Percentiles rank a stretch among this genome's conserved stretches.
phyloP scores from a whole-genome alignment of 2,888 invertebrate species.

The Petrolisthes manimaculis region DNA sequence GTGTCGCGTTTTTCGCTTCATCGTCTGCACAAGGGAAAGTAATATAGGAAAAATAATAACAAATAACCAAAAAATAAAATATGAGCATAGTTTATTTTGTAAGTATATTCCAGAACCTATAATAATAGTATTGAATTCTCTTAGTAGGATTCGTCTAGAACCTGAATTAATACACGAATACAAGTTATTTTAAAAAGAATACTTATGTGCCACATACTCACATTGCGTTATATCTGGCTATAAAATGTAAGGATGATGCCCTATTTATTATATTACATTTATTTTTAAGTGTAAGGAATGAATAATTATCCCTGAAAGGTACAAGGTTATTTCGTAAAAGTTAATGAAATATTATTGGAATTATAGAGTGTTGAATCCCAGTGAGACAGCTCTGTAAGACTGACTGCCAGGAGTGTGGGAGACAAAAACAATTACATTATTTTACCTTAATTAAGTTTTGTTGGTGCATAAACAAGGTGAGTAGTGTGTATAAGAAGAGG shows the following conservation, averaged over 20 bases:
- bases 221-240: background rate
- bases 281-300: too few species aligned
- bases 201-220: background rate
- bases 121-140: background rate
- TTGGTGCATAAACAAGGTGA: slow-evolving; percentile 36
- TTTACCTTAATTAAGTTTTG: slow-evolving; percentile 47
- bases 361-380: slow-evolving; percentile 34
- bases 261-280: too few species aligned
- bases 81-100: background rate
- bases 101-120: background rate
- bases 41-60: slow-evolving; percentile 21
- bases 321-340: background rate
- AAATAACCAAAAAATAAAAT: background rate
- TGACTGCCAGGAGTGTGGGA: slow-evolving; percentile 30
- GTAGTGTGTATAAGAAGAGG: background rate
- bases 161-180: background rate
- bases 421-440: slow-evolving; percentile 54
- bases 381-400: slow-evolving; percentile 40
- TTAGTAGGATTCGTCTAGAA: background rate
- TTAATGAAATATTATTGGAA: slow-evolving; percentile 35
- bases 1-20: background rate
- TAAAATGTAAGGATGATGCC: too few species aligned
- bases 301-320: too few species aligned
- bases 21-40: slow-evolving; percentile 54
- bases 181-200: background rate